Conservation (phyloP, 2,797 vertebrate genomes). For the Erpetoichthys calabaricus region DNA sequence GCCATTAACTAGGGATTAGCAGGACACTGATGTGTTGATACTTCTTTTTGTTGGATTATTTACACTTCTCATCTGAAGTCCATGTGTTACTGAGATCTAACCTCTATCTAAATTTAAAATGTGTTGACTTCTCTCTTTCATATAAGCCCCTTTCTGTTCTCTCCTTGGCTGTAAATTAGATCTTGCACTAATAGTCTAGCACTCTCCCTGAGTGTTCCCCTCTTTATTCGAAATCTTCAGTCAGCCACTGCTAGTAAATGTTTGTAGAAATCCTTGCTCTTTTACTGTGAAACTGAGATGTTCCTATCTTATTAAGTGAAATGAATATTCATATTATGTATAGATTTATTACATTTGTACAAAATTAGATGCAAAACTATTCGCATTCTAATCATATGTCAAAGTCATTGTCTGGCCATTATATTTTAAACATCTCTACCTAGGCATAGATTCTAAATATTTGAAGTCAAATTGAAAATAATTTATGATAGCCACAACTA, state of each 20-base stretch:
- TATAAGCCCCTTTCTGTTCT: background rate
- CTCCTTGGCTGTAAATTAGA: background rate
- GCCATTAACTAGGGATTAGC: constrained; percentile 1
- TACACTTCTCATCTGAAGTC: background rate
- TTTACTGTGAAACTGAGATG: background rate
- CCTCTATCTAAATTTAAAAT: background rate
- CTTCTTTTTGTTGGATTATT: background rate
- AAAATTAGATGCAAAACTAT: too few species aligned
- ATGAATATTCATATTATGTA: too few species aligned
- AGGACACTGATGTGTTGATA: constrained; percentile 1
- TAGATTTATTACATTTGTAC: too few species aligned
- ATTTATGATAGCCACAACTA: too few species aligned
- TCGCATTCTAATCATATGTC: too few species aligned
- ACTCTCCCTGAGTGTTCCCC: background rate
- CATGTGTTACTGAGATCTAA: background rate
- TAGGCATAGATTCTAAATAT: too few species aligned
- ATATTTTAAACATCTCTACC: too few species aligned
- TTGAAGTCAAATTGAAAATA: too few species aligned
- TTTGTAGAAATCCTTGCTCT: background rate
- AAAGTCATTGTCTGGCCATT: too few species aligned
- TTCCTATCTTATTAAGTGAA: too few species aligned
- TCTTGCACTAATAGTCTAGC: background rate
- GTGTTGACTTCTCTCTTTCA: background rate
- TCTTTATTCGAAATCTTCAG: background rate
- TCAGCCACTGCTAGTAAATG: background rate